Evolutionary conservation across 2,888 invertebrate genomes (phyloP).

Genomic region (Tineola bisselliella): DNA sequence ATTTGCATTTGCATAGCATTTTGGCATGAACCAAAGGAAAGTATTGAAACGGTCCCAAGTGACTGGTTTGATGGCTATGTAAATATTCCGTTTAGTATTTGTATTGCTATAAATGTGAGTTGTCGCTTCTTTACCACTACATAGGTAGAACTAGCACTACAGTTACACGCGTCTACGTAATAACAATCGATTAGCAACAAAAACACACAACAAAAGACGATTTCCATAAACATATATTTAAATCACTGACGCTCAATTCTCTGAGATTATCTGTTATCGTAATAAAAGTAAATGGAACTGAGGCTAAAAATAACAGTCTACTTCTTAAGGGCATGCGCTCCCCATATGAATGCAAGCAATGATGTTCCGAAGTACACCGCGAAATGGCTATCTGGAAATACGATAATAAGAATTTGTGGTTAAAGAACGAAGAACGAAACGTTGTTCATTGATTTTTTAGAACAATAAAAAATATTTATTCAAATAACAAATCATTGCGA

Average conservation of each 20-base stretch:
- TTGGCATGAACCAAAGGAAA: neutral
- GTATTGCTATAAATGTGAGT: neutral
- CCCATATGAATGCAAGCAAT: neutral
- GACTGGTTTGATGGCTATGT: neutral
- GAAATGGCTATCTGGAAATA: neutral
- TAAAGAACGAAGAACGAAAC: neutral
- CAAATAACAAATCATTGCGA: constrained; percentile 1
- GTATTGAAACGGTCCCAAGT: neutral
- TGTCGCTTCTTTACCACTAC: too few species aligned
- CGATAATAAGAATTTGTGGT: neutral
- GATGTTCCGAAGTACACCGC: constrained; percentile 1
- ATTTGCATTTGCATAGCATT: neutral
- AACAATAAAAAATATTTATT: neutral
- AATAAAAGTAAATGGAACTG: constrained; percentile 11
- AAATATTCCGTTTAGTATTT: neutral
- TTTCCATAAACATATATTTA: too few species aligned
- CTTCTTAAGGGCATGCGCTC: neutral
- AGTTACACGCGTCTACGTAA: too few species aligned
- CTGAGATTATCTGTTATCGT: neutral
- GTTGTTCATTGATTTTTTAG: neutral
- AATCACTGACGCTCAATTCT: neutral
- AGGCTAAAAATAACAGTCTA: constrained; percentile 10
- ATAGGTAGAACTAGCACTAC: too few species aligned
- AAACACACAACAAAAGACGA: too few species aligned
- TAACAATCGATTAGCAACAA: too few species aligned